Percentiles rank a stretch among this genome's conserved stretches.
phyloP scores from a whole-genome alignment of 2,888 invertebrate species.

The Macroteleia sp. region DNA sequence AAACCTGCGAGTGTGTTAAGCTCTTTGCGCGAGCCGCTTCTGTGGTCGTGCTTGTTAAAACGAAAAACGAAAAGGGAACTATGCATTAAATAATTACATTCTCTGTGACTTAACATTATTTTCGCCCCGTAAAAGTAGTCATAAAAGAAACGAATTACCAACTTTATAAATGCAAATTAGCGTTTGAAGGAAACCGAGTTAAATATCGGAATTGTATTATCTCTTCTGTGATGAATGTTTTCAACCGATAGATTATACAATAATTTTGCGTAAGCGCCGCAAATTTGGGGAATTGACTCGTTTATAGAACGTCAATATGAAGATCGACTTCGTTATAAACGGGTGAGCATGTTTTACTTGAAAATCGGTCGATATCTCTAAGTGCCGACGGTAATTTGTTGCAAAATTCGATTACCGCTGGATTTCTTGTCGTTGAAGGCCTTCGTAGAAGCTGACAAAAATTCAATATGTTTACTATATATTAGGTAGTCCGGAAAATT shows the following conservation, averaged over 20 bases:
- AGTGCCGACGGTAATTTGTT: slow-evolving; percentile 38
- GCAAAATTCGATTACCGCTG: slow-evolving; percentile 44
- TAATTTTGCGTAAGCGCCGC: slow-evolving; percentile 7
- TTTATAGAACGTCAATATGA: slow-evolving; percentile 14
- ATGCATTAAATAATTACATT: slow-evolving; percentile 24
- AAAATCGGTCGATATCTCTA: slow-evolving; percentile 39
- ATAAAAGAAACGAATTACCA: neutral
- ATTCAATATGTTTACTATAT: slow-evolving; percentile 13
- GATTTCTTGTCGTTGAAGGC: slow-evolving; percentile 29
- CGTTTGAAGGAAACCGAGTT: slow-evolving; percentile 9
- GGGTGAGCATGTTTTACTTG: slow-evolving; percentile 22
- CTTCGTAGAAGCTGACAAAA: slow-evolving; percentile 4
- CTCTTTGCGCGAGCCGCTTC: slow-evolving; percentile 19
- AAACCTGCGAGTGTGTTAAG: slow-evolving; percentile 6
- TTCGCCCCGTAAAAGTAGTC: slow-evolving; percentile 10
- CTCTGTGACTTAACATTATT: neutral
- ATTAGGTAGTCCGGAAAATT: slow-evolving; percentile 2
- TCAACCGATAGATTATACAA: slow-evolving; percentile 1
- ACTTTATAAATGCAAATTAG: slow-evolving; percentile 9
- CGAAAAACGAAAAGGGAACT: slow-evolving; percentile 1
- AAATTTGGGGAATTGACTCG: slow-evolving; percentile 17
- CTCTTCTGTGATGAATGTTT: neutral
- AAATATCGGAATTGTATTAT: slow-evolving; percentile 16
- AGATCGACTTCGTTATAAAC: slow-evolving; percentile 25
- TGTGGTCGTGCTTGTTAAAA: slow-evolving; percentile 18